These are phyloP conservation scores for Stenotaenia linearis DNA, from an alignment of 2,888 invertebrate species.

Conservation along the genomic window DNA sequence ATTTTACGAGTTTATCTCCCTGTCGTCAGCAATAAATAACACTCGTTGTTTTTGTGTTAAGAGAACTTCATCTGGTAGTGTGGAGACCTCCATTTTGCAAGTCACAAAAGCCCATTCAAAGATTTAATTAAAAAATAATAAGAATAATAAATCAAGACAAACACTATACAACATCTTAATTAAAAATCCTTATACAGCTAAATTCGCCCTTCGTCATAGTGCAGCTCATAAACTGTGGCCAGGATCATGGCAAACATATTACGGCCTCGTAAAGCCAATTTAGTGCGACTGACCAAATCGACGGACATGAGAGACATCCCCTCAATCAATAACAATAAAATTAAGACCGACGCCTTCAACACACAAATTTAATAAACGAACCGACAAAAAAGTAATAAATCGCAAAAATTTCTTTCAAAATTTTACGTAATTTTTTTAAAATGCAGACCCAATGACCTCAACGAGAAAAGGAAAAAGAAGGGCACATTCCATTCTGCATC, in stretches of 20 bases:
- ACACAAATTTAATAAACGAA: not conserved
- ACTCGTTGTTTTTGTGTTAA: not conserved
- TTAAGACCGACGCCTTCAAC: not conserved
- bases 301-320: not conserved
- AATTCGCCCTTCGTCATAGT: not conserved
- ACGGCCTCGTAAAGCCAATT: constrained; percentile 32
- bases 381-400: not conserved
- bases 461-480: not conserved
- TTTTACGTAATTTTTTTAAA: not conserved
- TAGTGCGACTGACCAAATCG: not conserved
- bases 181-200: not conserved
- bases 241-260: constrained; percentile 29
- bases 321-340: constrained; percentile 28
- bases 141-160: not conserved
- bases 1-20: not conserved
- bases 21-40: not conserved
- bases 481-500: not conserved
- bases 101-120: not conserved
- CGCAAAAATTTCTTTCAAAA: not conserved
- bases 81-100: not conserved
- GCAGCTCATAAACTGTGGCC: constrained; percentile 30
- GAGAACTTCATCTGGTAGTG: not conserved
- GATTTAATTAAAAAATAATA: not conserved
- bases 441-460: not conserved
- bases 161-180: not conserved